phyloP scores from a whole-genome alignment of 1,140 invertebrate genomes.

The Drosophila lacertosa region DNA sequence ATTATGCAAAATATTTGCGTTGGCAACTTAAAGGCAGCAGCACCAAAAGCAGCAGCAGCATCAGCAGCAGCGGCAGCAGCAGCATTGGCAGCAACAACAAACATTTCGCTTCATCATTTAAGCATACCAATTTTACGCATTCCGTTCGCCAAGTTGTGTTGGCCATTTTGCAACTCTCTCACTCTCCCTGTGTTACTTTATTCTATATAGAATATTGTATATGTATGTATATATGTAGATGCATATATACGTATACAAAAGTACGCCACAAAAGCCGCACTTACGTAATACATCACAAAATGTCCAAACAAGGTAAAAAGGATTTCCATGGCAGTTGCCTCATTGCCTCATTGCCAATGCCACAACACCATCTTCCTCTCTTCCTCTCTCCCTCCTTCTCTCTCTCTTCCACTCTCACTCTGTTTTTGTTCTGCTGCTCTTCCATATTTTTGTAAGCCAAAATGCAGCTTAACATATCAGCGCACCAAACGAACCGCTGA shows the following conservation, averaged over 20 bases:
- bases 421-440: constrained; percentile 4
- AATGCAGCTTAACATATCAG: constrained; percentile 81
- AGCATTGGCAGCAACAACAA: constrained; percentile 2
- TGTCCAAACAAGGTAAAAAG: constrained; percentile 79
- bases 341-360: constrained; percentile 45
- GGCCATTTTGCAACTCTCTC: constrained; percentile 61
- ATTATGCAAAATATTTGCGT: constrained; percentile 61
- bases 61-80: constrained; percentile 10
- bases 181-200: constrained; percentile 29
- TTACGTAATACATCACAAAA: constrained; percentile 81
- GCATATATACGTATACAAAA: constrained; percentile 22
- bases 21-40: constrained; percentile 61
- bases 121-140: constrained; percentile 65
- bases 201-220: constrained; percentile 36
- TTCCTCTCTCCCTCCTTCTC: neutral
- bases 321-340: constrained; percentile 61
- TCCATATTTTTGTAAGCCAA: constrained; percentile 80
- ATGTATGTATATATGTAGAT: neutral
- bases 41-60: constrained; percentile 8
- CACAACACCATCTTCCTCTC: too few relatives aligned
- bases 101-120: constrained; percentile 65
- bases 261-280: constrained; percentile 74
- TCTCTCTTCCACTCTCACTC: neutral
- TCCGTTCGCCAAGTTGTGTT: constrained; percentile 38
- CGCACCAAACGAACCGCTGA: constrained; percentile 62